Evolutionary conservation across 2,888 invertebrate genomes (phyloP).

Genomic region (Octodonta nipae): DNA sequence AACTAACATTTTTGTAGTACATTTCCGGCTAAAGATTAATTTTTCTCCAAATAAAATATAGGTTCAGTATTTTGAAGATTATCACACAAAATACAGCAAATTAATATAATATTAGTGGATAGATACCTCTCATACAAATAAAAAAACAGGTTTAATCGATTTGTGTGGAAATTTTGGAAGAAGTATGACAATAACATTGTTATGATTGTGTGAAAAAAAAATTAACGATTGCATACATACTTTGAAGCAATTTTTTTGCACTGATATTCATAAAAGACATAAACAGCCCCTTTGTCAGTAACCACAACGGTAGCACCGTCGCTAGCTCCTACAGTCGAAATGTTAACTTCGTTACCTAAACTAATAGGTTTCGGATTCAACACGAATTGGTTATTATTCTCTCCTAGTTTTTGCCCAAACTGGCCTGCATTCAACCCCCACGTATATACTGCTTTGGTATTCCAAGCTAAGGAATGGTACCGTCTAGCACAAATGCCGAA

Average conservation of each 20-base stretch:
- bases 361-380: slow-evolving; percentile 40
- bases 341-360: slow-evolving; percentile 20
- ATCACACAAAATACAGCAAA: too few species aligned
- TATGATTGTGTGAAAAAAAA: too few species aligned
- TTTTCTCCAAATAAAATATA: too few species aligned
- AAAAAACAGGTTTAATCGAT: too few species aligned
- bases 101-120: too few species aligned
- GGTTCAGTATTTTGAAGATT: too few species aligned
- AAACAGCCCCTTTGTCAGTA: slow-evolving; percentile 54
- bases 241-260: slow-evolving; percentile 55
- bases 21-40: too few species aligned
- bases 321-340: slow-evolving; percentile 42
- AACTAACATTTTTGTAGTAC: too few species aligned
- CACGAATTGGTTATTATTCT: slow-evolving; percentile 30
- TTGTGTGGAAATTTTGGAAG: too few species aligned
- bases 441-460: slow-evolving; percentile 48
- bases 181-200: too few species aligned
- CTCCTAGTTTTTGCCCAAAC: slow-evolving; percentile 47
- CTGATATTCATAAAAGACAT: slow-evolving; percentile 54
- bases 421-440: slow-evolving; percentile 79
- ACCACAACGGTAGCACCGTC: slow-evolving; percentile 56
- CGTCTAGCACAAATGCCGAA: slow-evolving; percentile 52
- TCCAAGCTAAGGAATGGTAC: slow-evolving; percentile 59
- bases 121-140: too few species aligned
- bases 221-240: too few species aligned